Evolutionary conservation across 2,113 vertebrate species (phyloP).

Genomic region (Candoia aspera): DNA sequence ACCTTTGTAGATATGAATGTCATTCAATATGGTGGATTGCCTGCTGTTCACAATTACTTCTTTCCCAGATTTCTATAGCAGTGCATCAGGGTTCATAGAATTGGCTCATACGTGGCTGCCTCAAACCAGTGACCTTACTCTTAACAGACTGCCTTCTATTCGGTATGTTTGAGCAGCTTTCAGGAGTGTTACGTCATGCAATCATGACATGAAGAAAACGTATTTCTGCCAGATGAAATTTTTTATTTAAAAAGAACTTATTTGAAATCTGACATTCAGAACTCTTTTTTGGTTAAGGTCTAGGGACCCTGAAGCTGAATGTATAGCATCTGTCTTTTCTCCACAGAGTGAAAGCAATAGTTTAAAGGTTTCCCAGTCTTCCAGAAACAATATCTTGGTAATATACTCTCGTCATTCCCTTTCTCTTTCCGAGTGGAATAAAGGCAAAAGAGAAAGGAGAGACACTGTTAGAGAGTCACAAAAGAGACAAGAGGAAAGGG

Average conservation of each 20-base stretch:
- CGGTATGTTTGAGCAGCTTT: neutral
- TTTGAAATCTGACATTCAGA: neutral
- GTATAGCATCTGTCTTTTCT: neutral
- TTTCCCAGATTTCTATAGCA: neutral
- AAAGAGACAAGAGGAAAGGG: neutral
- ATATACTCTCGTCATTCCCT: conserved; percentile 17
- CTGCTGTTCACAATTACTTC: neutral
- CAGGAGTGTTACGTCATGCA: neutral
- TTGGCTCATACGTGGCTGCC: neutral
- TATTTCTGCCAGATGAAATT: neutral
- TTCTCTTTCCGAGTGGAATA: conserved; percentile 20
- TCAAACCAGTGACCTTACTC: neutral
- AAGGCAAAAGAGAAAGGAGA: conserved; percentile 44
- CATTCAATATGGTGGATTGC: neutral
- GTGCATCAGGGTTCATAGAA: neutral
- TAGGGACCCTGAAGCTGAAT: conserved; percentile 4
- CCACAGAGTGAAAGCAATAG: conserved; percentile 38
- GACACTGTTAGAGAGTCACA: neutral
- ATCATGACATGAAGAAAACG: neutral
- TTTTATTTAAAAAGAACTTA: neutral
- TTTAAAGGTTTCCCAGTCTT: conserved; percentile 15
- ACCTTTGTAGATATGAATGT: neutral
- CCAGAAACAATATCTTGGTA: conserved; percentile 12
- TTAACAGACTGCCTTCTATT: neutral
- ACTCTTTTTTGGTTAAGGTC: neutral